A percentile compares a stretch with the other conserved stretches of the same genome.
Conservation (phyloP, 2,888 invertebrate genomes). For the Notodonta ziczac region DNA sequence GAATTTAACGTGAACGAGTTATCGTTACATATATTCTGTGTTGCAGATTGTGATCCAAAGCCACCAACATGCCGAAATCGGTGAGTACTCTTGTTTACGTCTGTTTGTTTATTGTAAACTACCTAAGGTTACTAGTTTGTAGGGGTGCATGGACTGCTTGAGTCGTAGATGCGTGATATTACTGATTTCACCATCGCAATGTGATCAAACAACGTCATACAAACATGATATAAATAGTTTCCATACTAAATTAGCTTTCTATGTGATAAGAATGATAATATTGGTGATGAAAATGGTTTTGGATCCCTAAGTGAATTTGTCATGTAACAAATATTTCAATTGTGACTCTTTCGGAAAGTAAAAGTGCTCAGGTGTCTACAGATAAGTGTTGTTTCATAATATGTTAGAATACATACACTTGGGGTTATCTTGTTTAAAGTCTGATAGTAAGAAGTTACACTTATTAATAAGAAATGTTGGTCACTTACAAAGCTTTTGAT, state of each 20-base stretch:
- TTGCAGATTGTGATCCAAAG: conserved; percentile 81
- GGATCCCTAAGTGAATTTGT: background rate
- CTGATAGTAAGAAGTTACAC: conserved; percentile 25
- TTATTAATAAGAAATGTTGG: background rate
- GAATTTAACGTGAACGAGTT: conserved; percentile 51
- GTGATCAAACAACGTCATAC: conserved; percentile 59
- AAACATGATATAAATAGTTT: conserved; percentile 37
- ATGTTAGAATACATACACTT: conserved; percentile 20
- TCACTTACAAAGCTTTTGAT: conserved; percentile 6
- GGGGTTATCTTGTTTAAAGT: conserved; percentile 32
- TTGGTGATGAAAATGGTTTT: background rate
- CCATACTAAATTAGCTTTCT: conserved; percentile 29
- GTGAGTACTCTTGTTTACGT: conserved; percentile 72
- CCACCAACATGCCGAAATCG: conserved; percentile 87
- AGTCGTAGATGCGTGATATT: conserved; percentile 54
- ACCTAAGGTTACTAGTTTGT: conserved; percentile 13
- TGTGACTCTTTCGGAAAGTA: conserved; percentile 32
- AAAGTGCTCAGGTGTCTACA: conserved; percentile 23
- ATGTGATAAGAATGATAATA: conserved; percentile 13
- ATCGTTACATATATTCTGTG: conserved; percentile 54
- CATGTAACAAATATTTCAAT: conserved; percentile 23
- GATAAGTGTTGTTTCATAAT: conserved; percentile 34
- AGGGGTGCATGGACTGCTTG: conserved; percentile 10
- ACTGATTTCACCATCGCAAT: conserved; percentile 76
- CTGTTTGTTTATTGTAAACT: conserved; percentile 31